phyloP scores from a whole-genome alignment of 2,113 vertebrate genomes.

The Cathartes aura region DNA sequence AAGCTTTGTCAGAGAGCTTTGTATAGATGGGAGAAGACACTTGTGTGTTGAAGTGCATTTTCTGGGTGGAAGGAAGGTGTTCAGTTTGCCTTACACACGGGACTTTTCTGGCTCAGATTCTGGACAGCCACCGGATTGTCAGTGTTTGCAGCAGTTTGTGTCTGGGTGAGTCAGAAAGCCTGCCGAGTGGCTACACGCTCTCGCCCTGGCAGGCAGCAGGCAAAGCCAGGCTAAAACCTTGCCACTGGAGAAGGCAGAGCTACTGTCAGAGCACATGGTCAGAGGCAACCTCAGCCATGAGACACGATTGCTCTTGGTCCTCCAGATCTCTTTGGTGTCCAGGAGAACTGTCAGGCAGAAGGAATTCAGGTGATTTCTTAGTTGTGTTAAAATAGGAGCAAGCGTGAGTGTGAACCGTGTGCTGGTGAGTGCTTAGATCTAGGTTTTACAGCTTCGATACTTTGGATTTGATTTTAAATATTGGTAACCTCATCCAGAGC shows the following conservation, averaged over 20 bases:
- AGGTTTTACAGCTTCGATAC: not conserved
- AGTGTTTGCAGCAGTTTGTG: not conserved
- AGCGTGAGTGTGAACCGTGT: not conserved
- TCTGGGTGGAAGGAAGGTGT: not conserved
- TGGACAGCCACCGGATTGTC: too few relatives aligned
- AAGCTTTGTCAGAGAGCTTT: not conserved
- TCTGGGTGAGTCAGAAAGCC: not conserved
- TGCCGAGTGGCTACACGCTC: not conserved
- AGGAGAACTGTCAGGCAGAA: not conserved
- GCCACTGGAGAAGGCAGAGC: not conserved
- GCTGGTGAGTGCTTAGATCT: not conserved
- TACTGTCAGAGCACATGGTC: not conserved
- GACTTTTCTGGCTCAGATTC: not conserved
- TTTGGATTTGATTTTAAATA: not conserved
- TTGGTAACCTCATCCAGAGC: not conserved
- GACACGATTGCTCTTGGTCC: not conserved
- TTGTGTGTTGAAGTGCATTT: not conserved
- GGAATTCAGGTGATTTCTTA: not conserved
- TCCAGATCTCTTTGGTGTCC: not conserved
- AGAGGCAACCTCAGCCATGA: accelerated
- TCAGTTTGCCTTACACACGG: not conserved
- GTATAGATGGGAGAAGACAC: not conserved
- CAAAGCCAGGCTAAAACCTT: not conserved
- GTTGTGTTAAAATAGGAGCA: not conserved
- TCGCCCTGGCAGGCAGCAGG: not conserved